Conservation (phyloP, 2,888 invertebrate genomes). For the Tipula helvola region DNA sequence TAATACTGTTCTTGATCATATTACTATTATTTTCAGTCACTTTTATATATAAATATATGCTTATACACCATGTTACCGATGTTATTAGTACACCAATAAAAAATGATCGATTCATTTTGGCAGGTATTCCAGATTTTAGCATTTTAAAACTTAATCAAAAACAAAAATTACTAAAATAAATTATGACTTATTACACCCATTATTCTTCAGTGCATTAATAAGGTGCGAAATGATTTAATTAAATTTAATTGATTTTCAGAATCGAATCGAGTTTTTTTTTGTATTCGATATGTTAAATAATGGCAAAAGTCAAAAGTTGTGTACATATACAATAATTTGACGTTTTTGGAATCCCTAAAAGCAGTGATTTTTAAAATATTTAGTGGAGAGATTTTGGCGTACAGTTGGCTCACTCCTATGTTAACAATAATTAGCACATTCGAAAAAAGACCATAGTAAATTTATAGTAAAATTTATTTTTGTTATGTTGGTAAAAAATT, state of each 20-base stretch:
- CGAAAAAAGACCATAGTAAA: too few relatives aligned
- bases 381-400: not conserved
- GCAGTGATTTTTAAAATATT: not conserved
- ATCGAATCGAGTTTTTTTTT: not conserved
- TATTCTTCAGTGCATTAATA: not conserved
- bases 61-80: slow-evolving; percentile 60
- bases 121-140: not conserved
- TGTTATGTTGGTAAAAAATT: too few relatives aligned
- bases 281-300: not conserved
- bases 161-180: not conserved
- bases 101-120: slow-evolving; percentile 36
- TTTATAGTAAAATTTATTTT: too few relatives aligned
- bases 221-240: not conserved
- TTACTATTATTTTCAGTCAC: slow-evolving; percentile 31
- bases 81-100: slow-evolving; percentile 60
- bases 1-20: slow-evolving; percentile 21
- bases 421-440: too few relatives aligned
- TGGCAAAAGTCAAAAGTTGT: not conserved
- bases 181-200: not conserved
- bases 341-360: not conserved
- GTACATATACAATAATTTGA: not conserved
- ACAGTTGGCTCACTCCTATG: not conserved
- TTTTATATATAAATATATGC: slow-evolving; percentile 57
- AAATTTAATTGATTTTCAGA: not conserved
- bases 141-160: not conserved